Base-by-base conservation (phyloP, 2,888 invertebrate species). In the Siphlonurus alternatus region DNA sequence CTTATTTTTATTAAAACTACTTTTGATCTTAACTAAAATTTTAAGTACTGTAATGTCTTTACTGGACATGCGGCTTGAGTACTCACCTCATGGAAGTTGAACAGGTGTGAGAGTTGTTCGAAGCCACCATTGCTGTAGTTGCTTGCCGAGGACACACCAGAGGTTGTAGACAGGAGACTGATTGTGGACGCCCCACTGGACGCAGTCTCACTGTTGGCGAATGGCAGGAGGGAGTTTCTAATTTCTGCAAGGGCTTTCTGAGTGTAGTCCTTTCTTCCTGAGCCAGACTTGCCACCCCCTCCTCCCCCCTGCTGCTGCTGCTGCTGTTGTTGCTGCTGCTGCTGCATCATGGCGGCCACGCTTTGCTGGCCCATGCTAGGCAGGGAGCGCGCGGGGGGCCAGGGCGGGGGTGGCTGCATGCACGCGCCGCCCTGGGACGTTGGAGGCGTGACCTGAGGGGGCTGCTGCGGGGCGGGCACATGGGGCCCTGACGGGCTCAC, bases 201-300 rank as follows among this genome's bases (percentile, higher is more conserved):
- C 69, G 85, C 84, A 54, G 83, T 82, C 61, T 85, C 83, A 78
- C 83, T 77, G 73, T 88, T 88, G 64, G 88, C 89, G 75, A 89
- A 90, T 63, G 89, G 90, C 71, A 87, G 80, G 71, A 90, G 77
- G 66, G 89, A 89, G 76, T 89, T 89, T 71, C 90, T 83, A 73
- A 90, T 91, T 78, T 89, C 87, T 77, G 88, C 89, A 77, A 91
- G 83, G 74, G 90, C 90, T 79, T 89, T 89, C 77, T 89, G 88
- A 78, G 87, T 87, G 78, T 90, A 90, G 79, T 87, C 87, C 66
- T 69, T 68, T 79, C 85, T 84, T 38, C 38, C 38, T 20, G 56
- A 10, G 5, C 56, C 22, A 10, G 56, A 5, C 56, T 56, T 56
- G 56, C 38, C 38, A 10, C 38, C 38, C 38, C 38, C 38, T 71